Evolutionary conservation across 2,797 vertebrate genomes (phyloP).

Genomic region (Scarus forsteni): DNA sequence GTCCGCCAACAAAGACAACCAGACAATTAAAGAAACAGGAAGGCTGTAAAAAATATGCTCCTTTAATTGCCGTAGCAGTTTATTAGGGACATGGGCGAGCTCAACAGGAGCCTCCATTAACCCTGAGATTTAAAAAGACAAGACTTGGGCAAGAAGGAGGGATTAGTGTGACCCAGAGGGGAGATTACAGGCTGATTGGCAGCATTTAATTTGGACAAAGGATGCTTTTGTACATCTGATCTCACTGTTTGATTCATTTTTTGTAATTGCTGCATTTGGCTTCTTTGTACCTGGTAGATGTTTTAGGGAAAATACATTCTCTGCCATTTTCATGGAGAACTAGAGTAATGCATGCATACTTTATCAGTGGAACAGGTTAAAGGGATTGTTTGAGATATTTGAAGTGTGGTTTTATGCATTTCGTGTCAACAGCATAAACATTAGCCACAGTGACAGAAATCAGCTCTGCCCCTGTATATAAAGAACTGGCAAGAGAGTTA

Average conservation of each 20-base stretch:
- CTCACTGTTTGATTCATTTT: neutral
- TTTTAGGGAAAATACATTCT: neutral
- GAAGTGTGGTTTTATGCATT: too few relatives aligned
- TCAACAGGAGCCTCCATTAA: slow-evolving; percentile 63
- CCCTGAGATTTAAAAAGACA: slow-evolving; percentile 48
- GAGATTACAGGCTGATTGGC: slow-evolving; percentile 11
- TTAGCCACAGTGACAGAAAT: too few relatives aligned
- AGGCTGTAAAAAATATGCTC: slow-evolving; percentile 64
- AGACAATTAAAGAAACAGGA: slow-evolving; percentile 71
- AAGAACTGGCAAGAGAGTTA: too few relatives aligned
- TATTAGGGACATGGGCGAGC: slow-evolving; percentile 63
- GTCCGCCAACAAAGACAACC: slow-evolving; percentile 62
- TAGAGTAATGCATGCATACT: neutral
- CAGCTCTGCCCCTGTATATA: too few relatives aligned
- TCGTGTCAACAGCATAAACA: too few relatives aligned
- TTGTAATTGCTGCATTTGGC: neutral
- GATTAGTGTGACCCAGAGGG: slow-evolving; percentile 13
- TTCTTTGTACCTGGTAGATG: neutral
- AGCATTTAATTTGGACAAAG: slow-evolving; percentile 6
- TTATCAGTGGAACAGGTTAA: too few relatives aligned
- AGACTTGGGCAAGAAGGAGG: neutral
- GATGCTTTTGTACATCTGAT: neutral
- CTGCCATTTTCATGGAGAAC: neutral
- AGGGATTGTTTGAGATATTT: too few relatives aligned
- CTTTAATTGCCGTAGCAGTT: slow-evolving; percentile 75